These are phyloP conservation scores for Archilochus colubris DNA, from an alignment of 2,113 vertebrate species.

Conservation along the genomic window DNA sequence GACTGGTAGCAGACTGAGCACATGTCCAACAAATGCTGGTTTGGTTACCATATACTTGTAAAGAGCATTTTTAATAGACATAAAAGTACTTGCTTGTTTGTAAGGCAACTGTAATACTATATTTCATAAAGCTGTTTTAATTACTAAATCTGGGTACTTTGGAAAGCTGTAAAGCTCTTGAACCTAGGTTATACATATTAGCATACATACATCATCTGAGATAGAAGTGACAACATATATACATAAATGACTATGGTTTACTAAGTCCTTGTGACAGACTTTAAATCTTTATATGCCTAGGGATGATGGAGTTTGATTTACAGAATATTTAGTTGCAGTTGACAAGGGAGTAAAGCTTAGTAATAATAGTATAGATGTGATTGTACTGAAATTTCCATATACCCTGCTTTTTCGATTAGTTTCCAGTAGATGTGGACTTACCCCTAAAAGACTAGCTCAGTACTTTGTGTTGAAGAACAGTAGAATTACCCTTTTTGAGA, in stretches of 20 bases:
- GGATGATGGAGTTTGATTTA: not conserved
- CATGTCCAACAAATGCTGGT: not conserved
- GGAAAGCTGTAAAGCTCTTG: constrained; percentile 1
- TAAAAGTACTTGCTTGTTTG: not conserved
- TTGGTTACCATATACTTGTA: not conserved
- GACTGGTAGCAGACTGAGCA: not conserved
- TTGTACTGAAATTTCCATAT: not conserved
- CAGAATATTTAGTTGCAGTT: not conserved
- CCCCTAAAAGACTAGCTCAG: not conserved
- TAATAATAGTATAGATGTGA: not conserved
- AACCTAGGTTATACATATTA: not conserved
- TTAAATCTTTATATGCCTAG: not conserved
- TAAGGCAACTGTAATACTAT: not conserved
- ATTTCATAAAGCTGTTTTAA: not conserved
- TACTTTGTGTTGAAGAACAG: not conserved
- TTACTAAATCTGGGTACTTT: not conserved
- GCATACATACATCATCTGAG: not conserved
- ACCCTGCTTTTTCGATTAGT: not conserved
- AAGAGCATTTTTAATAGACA: not conserved
- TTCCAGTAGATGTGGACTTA: not conserved
- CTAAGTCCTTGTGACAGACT: not conserved
- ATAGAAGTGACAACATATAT: not conserved
- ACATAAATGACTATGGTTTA: not conserved
- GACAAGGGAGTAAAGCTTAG: not conserved
- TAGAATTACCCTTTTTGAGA: not conserved